phyloP scores from a whole-genome alignment of 1,140 invertebrate genomes.

The Ceratoteleas bidentatus region DNA sequence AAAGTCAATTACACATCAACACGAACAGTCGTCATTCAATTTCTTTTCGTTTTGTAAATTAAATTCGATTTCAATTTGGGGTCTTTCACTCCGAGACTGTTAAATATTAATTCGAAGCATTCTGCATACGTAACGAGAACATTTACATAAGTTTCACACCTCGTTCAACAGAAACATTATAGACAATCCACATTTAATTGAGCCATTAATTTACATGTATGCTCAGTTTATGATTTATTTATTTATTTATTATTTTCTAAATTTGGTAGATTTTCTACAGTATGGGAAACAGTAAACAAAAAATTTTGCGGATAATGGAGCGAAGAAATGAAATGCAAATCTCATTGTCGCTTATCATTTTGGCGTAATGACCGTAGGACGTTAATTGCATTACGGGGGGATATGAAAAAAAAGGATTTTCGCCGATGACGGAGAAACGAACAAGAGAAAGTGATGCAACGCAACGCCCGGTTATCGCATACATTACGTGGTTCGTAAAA shows the following conservation, averaged over 20 bases:
- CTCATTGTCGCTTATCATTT: not conserved
- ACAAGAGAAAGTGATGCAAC: constrained; percentile 53
- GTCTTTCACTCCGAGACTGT: constrained; percentile 15
- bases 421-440: constrained; percentile 18
- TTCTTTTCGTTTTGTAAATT: constrained; percentile 11
- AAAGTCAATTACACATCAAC: not conserved
- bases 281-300: no score
- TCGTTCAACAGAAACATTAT: not conserved
- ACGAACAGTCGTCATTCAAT: constrained; percentile 2
- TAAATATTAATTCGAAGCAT: constrained; percentile 12
- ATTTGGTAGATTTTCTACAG: not conserved
- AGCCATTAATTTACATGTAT: not conserved
- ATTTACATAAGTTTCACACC: constrained; percentile 21
- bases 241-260: no score
- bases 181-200: not conserved
- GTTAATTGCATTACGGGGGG: not conserved
- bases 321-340: not conserved
- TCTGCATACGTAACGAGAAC: constrained; percentile 10
- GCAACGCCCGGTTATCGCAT: constrained; percentile 42
- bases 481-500: constrained; percentile 54
- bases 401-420: constrained; percentile 33
- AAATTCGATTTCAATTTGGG: constrained; percentile 10
- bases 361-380: no score
- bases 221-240: not conserved
- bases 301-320: no score